Percentiles rank a stretch among this genome's conserved stretches.
Conservation (phyloP, 2,888 invertebrate species). For the Papilio demoleus region DNA sequence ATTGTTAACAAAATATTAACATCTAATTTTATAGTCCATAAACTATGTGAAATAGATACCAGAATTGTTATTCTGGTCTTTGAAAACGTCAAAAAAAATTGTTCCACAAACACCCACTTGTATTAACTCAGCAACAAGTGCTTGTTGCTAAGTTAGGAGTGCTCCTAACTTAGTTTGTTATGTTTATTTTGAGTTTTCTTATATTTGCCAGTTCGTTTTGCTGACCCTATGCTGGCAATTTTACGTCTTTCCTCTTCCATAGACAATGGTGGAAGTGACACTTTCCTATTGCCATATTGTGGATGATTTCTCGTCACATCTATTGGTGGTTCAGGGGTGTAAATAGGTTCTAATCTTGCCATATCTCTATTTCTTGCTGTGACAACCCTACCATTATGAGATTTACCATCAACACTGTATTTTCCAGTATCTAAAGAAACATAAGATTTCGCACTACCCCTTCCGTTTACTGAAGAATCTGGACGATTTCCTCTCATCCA, state of each 20-base stretch:
- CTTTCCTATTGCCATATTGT: constrained; percentile 58
- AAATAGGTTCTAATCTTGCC: constrained; percentile 67
- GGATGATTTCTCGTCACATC: constrained; percentile 53
- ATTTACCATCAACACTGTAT: constrained; percentile 59
- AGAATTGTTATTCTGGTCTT: constrained; percentile 1
- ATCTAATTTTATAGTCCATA: background rate
- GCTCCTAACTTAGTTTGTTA: constrained; percentile 5
- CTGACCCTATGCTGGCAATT: constrained; percentile 57
- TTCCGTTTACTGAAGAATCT: constrained; percentile 73
- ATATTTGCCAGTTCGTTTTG: constrained; percentile 59
- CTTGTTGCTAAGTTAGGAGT: too few relatives aligned
- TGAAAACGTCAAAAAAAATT: background rate
- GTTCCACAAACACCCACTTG: constrained; percentile 11
- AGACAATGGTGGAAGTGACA: constrained; percentile 74
- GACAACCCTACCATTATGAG: constrained; percentile 63
- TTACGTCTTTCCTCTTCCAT: constrained; percentile 74
- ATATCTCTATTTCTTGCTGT: constrained; percentile 72
- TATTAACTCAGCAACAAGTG: too few relatives aligned
- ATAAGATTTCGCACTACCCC: constrained; percentile 79
- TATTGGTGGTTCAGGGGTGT: constrained; percentile 64
- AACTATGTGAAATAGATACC: background rate
- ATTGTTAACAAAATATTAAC: background rate
- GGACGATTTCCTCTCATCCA: constrained; percentile 76
- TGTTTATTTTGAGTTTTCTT: constrained; percentile 44
- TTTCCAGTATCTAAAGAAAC: constrained; percentile 73